A percentile compares a stretch with the other conserved stretches of the same genome.
phyloP scores from a whole-genome alignment of 2,888 invertebrate genomes.

The Drosophila bunnanda region DNA sequence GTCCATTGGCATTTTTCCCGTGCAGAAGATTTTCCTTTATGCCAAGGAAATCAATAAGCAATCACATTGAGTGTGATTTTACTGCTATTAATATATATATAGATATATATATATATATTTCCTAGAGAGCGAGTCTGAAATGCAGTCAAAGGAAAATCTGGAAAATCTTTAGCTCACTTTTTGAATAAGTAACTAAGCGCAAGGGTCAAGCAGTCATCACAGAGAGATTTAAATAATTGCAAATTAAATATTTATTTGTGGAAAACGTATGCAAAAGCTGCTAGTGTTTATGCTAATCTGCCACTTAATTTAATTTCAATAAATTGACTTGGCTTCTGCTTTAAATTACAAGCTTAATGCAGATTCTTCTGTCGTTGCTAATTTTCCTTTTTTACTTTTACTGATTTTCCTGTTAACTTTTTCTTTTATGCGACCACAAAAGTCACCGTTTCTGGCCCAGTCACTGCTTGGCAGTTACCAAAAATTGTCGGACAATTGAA shows the following conservation, averaged over 20 bases:
- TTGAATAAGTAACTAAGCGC: neutral
- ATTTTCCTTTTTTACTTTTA: neutral
- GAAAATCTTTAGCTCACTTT: neutral
- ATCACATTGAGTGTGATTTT: conserved; percentile 10
- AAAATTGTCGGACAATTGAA: conserved; percentile 34
- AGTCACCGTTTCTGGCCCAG: conserved; percentile 13
- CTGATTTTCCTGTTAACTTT: neutral
- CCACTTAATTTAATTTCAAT: neutral
- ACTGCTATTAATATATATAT: neutral
- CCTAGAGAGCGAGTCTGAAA: neutral
- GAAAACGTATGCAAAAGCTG: neutral
- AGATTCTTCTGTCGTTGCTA: too few species aligned
- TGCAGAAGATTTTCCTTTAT: neutral
- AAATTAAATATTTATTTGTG: neutral
- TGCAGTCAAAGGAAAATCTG: neutral
- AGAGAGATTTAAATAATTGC: too few species aligned
- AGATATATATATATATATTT: too few species aligned
- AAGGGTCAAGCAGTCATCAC: neutral
- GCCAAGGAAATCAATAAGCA: conserved; percentile 20
- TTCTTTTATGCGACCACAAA: neutral
- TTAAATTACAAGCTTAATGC: neutral
- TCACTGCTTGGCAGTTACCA: conserved; percentile 22
- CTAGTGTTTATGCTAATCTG: neutral
- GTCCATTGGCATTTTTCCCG: conserved; percentile 5
- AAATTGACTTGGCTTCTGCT: neutral